A percentile compares a stretch with the other conserved stretches of the same genome.
Evolutionary conservation across 2,113 vertebrate species (phyloP).

Genomic region (Oncorhynchus tshawytscha): DNA sequence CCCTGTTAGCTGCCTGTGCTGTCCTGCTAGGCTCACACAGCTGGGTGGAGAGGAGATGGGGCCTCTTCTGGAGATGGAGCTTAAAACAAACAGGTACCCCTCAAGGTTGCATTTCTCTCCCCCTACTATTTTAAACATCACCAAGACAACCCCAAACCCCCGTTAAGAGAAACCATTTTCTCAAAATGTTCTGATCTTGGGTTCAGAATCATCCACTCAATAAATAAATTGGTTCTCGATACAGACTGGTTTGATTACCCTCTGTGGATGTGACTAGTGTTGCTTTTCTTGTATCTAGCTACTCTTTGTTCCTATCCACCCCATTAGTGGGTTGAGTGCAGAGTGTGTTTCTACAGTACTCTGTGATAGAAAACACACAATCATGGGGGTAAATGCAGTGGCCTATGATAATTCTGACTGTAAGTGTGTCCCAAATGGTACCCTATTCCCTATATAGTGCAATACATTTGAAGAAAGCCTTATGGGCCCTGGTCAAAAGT

Average conservation of each 20-base stretch:
- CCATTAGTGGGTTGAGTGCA: background rate
- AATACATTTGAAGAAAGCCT: too few relatives aligned
- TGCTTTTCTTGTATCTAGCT: constrained; percentile 16
- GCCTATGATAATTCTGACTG: background rate
- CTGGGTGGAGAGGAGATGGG: background rate
- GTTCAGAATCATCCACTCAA: constrained; percentile 83
- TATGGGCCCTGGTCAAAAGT: too few relatives aligned
- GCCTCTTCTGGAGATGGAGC: background rate
- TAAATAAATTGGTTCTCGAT: constrained; percentile 67
- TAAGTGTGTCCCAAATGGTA: too few relatives aligned
- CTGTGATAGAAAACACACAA: background rate
- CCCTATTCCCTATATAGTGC: too few relatives aligned
- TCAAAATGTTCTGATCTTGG: constrained; percentile 60
- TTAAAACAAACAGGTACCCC: background rate
- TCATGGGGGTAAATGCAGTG: background rate
- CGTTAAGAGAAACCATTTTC: background rate
- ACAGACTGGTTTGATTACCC: too few relatives aligned
- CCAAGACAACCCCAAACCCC: background rate
- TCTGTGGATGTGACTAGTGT: constrained; percentile 48
- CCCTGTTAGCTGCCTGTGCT: background rate
- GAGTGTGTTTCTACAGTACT: background rate
- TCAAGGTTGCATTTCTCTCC: background rate
- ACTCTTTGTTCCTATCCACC: background rate
- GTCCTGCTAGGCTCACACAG: background rate
- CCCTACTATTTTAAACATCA: background rate